phyloP scores from a whole-genome alignment of 2,888 invertebrate species.

The Tillus elongatus region DNA sequence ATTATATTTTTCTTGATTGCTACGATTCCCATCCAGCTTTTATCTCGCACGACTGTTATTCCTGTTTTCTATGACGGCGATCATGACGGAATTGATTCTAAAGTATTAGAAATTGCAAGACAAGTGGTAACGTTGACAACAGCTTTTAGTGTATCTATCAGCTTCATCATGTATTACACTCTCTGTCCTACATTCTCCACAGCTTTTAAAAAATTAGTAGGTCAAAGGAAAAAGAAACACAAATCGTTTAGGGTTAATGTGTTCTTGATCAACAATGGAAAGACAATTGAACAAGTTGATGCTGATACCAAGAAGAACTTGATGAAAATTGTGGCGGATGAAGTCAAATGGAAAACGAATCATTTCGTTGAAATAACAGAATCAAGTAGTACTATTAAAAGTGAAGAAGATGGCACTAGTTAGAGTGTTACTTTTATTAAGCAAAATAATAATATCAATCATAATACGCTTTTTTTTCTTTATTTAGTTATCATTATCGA shows the following conservation, averaged over 20 bases:
- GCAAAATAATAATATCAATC: too few relatives aligned
- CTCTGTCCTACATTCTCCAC: background rate
- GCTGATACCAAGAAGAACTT: background rate
- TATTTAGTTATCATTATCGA: too few relatives aligned
- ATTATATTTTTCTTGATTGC: background rate
- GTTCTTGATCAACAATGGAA: background rate
- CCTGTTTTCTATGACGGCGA: background rate
- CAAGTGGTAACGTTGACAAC: background rate
- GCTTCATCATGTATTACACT: background rate
- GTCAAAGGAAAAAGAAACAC: background rate
- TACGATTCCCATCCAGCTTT: background rate
- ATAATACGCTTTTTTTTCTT: too few relatives aligned
- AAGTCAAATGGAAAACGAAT: too few relatives aligned
- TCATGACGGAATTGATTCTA: background rate
- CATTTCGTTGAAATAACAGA: too few relatives aligned
- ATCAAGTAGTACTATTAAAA: too few relatives aligned
- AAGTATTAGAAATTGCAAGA: background rate
- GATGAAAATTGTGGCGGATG: background rate
- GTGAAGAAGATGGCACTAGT: too few relatives aligned
- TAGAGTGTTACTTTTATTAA: too few relatives aligned
- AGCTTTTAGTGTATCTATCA: background rate
- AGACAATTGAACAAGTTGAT: background rate
- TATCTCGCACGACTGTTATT: background rate
- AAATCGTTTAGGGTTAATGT: background rate
- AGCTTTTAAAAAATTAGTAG: background rate